Conservation (phyloP, 2,797 vertebrate species). For the Channallabes apus region DNA sequence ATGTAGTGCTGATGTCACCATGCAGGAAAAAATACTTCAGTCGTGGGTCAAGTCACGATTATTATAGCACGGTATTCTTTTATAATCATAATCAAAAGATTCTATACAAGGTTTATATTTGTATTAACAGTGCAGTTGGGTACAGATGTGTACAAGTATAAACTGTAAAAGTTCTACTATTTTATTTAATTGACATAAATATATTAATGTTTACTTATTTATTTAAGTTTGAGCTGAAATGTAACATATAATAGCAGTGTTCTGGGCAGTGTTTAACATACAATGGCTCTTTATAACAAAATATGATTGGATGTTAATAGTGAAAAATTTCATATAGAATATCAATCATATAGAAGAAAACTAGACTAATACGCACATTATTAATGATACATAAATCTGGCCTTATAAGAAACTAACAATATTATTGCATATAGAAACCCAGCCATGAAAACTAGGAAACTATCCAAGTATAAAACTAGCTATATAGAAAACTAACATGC, state of each 20-base stretch:
- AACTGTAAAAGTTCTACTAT: background rate
- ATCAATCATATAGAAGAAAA: too few relatives aligned
- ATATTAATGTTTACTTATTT: background rate
- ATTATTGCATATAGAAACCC: too few relatives aligned
- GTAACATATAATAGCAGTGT: background rate
- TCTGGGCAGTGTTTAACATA: background rate
- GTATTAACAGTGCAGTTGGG: background rate
- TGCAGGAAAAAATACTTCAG: background rate
- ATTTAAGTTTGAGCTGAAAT: background rate
- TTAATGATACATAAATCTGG: too few relatives aligned
- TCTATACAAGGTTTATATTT: background rate
- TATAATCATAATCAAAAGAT: background rate
- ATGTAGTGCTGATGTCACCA: conserved; percentile 1
- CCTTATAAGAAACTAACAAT: too few relatives aligned
- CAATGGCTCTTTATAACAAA: background rate
- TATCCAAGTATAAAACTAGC: too few relatives aligned
- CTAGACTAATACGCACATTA: too few relatives aligned
- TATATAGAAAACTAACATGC: too few relatives aligned
- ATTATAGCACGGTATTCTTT: background rate
- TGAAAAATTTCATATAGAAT: too few relatives aligned
- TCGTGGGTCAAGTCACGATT: background rate
- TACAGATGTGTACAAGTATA: background rate
- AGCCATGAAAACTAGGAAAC: too few relatives aligned
- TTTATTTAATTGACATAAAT: background rate
- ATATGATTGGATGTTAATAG: background rate